Percentiles rank a stretch among this genome's conserved stretches.
phyloP scores from a whole-genome alignment of 2,797 vertebrate species.

The Enteromius trimaculatus region DNA sequence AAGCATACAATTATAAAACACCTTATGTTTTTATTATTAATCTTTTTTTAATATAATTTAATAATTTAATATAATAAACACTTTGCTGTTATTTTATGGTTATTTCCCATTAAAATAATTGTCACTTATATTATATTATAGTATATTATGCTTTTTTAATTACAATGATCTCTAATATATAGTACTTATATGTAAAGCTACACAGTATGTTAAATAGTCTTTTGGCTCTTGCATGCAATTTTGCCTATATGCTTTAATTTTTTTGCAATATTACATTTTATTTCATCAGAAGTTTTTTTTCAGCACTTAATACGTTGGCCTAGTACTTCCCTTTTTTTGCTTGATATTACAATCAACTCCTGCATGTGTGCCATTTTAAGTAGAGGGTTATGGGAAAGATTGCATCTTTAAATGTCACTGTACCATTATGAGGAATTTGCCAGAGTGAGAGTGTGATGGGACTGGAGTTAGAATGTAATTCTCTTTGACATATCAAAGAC shows the following conservation, averaged over 20 bases:
- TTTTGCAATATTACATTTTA: constrained; percentile 16
- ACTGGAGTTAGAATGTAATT: neutral
- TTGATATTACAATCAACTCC: constrained; percentile 39
- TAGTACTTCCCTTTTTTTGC: constrained; percentile 24
- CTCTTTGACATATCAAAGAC: constrained; percentile 5
- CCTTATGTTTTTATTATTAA: neutral
- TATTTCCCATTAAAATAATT: neutral
- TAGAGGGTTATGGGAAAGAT: constrained; percentile 20
- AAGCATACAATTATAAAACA: neutral
- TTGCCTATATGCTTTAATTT: constrained; percentile 21
- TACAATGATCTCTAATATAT: neutral
- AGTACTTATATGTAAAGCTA: neutral
- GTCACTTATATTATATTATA: neutral
- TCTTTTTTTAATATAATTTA: neutral
- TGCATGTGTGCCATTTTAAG: constrained; percentile 7
- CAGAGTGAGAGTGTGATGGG: neutral
- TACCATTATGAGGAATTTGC: constrained; percentile 27
- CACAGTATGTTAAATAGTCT: neutral
- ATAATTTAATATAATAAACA: too few species aligned
- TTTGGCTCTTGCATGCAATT: constrained; percentile 24
- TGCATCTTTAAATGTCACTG: constrained; percentile 21
- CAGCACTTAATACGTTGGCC: constrained; percentile 29
- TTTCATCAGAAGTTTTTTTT: constrained; percentile 34
- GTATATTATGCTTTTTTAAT: neutral
- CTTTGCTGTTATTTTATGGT: neutral